Base-by-base conservation (phyloP, 2,888 invertebrate species). In the Idaea biselata region DNA sequence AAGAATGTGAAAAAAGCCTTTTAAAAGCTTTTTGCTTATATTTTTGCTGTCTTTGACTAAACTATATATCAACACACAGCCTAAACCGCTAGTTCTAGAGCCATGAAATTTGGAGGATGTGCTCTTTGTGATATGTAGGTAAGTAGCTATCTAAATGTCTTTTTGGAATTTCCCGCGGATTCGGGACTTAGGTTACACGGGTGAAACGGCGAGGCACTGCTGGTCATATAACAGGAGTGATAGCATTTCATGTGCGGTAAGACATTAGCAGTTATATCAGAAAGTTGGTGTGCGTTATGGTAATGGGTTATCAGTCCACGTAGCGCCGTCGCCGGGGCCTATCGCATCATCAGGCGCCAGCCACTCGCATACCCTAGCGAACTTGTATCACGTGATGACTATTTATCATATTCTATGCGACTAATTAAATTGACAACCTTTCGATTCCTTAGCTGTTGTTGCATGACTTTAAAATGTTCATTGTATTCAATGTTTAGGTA, bases 261-360 rank as follows among this genome's bases (percentile, higher is more conserved):
- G 66, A 68, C 68, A 72, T 72, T 72, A 72, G 72, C 77, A 80
- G 76, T 75, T 79, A 79, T 84, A 82, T 76, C 73, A 79, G 65
- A 70, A 76, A 79, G 73, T 69, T 64, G 67, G 75, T 77, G 82
- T 77, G 82, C 81, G 75, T 80, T 87, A 90, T 91, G 89, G 84
- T 88, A 91, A 91, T 91, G 81, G 75, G 72, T 77, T 87, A 87
- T 87, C 86, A 83, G 88, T 89, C 88, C 84, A 78, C 82, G 80
- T 79, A 83, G 79, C 81, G 82, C 75, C 83, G 80, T 78, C 82
- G 80, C 80, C 81, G 72, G n/a, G 76, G 71, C 44, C 77, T 74
- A 90, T 90, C 90, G 81, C 80, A 71, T 70, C 71, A 72, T 75
- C 74, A 80, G 83, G 87, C 87, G 89, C 87, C 86, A 78, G 73